phyloP scores from a whole-genome alignment of 1,140 invertebrate genomes.

The Cyrtorhinus lividipennis region DNA sequence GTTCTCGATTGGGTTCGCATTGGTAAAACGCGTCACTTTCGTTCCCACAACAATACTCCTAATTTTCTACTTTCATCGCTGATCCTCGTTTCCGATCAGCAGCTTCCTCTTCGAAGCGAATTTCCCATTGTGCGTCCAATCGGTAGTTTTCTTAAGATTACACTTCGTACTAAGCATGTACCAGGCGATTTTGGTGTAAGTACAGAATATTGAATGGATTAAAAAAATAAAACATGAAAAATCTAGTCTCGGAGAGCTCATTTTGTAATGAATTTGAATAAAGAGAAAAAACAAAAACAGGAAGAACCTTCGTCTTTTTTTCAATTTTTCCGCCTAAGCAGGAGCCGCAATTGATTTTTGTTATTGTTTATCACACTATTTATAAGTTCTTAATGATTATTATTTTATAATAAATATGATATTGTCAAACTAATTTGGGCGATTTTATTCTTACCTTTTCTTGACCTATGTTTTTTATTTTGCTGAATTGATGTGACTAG shows the following conservation, averaged over 20 bases:
- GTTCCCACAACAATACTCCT: too few species aligned
- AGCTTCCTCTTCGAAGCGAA: too few species aligned
- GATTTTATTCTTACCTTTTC: background rate
- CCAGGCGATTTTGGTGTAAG: background rate
- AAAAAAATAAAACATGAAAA: background rate
- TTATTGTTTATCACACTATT: background rate
- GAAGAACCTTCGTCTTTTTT: background rate
- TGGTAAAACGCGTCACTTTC: too few species aligned
- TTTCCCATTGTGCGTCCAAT: too few species aligned
- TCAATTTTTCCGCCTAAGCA: background rate
- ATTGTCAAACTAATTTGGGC: background rate
- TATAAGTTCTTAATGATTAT: background rate
- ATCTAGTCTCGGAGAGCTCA: background rate
- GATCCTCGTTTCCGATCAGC: too few species aligned
- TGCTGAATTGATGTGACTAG: too few species aligned
- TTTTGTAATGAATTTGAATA: background rate
- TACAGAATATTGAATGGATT: too few species aligned
- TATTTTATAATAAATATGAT: background rate
- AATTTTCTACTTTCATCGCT: too few species aligned
- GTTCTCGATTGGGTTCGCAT: background rate
- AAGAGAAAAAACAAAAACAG: background rate
- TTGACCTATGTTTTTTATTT: too few species aligned
- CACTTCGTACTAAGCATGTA: too few species aligned
- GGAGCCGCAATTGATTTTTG: background rate
- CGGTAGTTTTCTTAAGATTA: too few species aligned